Evolutionary conservation across 2,888 invertebrate genomes (phyloP), one percentile per base, ranked within the genome.

Genomic region (Cyrtodaria siliqua): DNA sequence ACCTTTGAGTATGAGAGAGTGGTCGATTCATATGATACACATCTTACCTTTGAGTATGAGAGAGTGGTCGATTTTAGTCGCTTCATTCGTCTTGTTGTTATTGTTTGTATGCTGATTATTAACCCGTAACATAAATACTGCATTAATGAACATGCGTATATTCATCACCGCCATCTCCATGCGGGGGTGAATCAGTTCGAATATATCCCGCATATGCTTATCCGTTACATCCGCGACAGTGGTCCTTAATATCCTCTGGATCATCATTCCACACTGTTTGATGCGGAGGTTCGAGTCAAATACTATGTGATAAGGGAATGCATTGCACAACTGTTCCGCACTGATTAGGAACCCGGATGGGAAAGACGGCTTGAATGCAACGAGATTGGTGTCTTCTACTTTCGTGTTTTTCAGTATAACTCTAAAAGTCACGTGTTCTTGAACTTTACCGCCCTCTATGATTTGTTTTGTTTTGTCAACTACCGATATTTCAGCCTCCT

Each of bases 271-370:
- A 57, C 84, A 84, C 56, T 91, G 91, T 56, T 76, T 73, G 8
- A 92, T 85, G n/a, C 61, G 40, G 42, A 92, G 67, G n/a, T 84
- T 38, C n/a, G 78, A 66, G 67, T 91, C 89, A 68, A 91, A 91
- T 4, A 91, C 85, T n/a, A 92, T 76, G 78, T 92, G 92, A 60
- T 90, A 92, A 0, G 92, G 91, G 56, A 92, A 88, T 6, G 89
- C 88, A 1, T 85, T 64, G 77, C 91, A 90, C 72, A 92, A 90
- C 49, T 87, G 83, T 20, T 82, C 77, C 3, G 86, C 82, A 60
- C 77, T 85, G 27, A 89, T 81, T 8, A 74, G 80, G 20, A 87
- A 84, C 26, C 61, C 67, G 4, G 69, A 42, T 0, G 75, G 79
- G 53, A 78, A 69, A 2, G 73, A 69, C 16, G 84, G 84, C 49